These are phyloP conservation scores for Lerema accius DNA, from an alignment of 1,140 invertebrate species.

Conservation along the genomic window DNA sequence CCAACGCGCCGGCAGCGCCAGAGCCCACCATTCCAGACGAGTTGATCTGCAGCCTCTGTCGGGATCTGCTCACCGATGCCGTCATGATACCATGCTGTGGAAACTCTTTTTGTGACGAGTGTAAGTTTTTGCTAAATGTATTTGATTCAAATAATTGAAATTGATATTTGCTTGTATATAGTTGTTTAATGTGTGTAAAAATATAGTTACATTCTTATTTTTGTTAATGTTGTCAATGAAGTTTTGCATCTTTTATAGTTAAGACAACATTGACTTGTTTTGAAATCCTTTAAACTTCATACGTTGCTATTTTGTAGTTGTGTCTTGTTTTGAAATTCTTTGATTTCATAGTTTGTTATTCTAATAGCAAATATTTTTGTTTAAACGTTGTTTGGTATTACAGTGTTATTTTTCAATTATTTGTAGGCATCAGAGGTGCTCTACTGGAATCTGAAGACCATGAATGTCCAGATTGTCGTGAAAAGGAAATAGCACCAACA, in stretches of 20 bases:
- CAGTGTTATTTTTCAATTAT: no score
- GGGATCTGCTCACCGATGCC: constrained; percentile 96
- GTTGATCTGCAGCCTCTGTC: constrained; percentile 94
- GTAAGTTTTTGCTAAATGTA: constrained; percentile 89
- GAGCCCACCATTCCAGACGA: constrained; percentile 94
- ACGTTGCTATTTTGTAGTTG: neutral
- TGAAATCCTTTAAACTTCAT: no score
- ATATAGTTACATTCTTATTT: no score
- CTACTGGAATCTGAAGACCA: constrained; percentile 96
- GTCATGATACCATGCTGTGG: constrained; percentile 99
- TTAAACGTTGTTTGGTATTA: no score
- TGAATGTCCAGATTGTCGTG: constrained; percentile 96
- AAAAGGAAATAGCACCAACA: constrained; percentile 95
- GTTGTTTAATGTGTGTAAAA: no score
- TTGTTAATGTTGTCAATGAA: no score
- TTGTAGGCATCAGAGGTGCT: constrained; percentile 91
- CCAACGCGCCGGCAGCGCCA: constrained; percentile 77
- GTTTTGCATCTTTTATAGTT: no score
- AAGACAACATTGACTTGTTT: no score
- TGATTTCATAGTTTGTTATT: no score
- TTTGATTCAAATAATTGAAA: no score
- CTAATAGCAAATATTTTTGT: neutral
- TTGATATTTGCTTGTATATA: no score
- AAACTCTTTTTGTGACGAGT: constrained; percentile 99
- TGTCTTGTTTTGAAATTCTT: no score